Base-by-base conservation (phyloP, 2,888 invertebrate species). In the Cantharis nigra region DNA sequence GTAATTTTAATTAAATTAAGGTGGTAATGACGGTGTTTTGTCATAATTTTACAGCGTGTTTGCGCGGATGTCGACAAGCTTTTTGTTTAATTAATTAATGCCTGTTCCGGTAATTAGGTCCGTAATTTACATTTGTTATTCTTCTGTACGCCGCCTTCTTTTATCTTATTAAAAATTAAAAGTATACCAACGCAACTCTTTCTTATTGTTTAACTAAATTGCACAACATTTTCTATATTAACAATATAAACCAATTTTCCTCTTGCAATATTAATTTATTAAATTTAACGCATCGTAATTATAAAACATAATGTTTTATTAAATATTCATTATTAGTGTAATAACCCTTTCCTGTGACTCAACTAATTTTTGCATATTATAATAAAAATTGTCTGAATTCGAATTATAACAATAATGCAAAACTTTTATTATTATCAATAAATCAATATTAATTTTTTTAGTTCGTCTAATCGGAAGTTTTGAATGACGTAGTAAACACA, bases 31-130 rank as follows among this genome's bases (percentile, higher is more conserved):
- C 82, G 83, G 84, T 84, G 84, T 86, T 86, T 85, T 86, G 85
- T 86, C 85, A 85, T 87, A 86, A 87, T 87, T 86, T 85, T 84
- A 85, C 85, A 82, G 82, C 83, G 83, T 85, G 85, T 87, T 87
- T 86, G 85, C 85, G 86, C 84, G 85, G 83, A 83, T 82, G 83
- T 83, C 83, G 82, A 81, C 82, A 80, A 81, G 82, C 83, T 85
- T 84, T 85, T 86, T 85, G 85, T 86, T 84, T 87, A 86, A 87
- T 87, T 87, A 87, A 87, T 87, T 86, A 86, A 85, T 84, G 84
- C 85, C 83, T 84, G 87, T 87, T 86, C 86, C 86, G 85, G 85
- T 84, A 86, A 86, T 87, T 87, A 85, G 83, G 80, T 78, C 63
- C 75, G 75, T 77, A 77, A 79, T 79, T 79, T 79, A 77, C 79